These are phyloP conservation scores for Amyelois transitella DNA, from an alignment of 1,140 invertebrate genomes.

Conservation along the genomic window DNA sequence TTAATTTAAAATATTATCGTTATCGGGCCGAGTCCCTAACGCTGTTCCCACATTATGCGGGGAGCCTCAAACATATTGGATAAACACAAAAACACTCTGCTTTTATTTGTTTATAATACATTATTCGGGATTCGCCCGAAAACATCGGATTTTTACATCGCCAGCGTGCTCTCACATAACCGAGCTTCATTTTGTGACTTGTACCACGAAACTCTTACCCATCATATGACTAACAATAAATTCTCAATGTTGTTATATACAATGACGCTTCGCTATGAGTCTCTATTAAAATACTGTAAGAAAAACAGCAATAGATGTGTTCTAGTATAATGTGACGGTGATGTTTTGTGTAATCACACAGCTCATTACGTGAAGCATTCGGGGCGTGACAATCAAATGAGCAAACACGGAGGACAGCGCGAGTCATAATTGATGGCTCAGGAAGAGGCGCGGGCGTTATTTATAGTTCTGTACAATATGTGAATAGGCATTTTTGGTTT, in stretches of 20 bases:
- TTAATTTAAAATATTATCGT: too few species aligned
- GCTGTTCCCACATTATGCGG: background rate
- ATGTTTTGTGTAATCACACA: background rate
- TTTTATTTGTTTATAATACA: conserved; percentile 30
- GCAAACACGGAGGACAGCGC: background rate
- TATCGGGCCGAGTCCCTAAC: too few species aligned
- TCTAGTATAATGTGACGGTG: background rate
- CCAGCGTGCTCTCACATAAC: conserved; percentile 20
- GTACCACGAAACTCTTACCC: background rate
- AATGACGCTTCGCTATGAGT: background rate
- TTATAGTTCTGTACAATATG: background rate
- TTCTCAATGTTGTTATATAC: background rate
- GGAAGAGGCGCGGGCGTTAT: background rate
- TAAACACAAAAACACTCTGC: conserved; percentile 20
- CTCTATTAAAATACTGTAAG: background rate
- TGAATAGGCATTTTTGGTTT: too few species aligned
- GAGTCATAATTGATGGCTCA: background rate
- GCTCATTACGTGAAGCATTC: background rate
- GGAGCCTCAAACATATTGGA: conserved; percentile 4
- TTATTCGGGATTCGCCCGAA: conserved; percentile 18
- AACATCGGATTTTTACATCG: conserved; percentile 20
- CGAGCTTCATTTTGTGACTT: background rate
- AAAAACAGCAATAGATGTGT: background rate
- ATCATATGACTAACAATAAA: background rate
- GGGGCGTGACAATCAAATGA: background rate